A percentile compares a stretch with the other conserved stretches of the same genome.
Evolutionary conservation across 2,113 vertebrate species (phyloP).

Genomic region (Amblyopsis rosae): DNA sequence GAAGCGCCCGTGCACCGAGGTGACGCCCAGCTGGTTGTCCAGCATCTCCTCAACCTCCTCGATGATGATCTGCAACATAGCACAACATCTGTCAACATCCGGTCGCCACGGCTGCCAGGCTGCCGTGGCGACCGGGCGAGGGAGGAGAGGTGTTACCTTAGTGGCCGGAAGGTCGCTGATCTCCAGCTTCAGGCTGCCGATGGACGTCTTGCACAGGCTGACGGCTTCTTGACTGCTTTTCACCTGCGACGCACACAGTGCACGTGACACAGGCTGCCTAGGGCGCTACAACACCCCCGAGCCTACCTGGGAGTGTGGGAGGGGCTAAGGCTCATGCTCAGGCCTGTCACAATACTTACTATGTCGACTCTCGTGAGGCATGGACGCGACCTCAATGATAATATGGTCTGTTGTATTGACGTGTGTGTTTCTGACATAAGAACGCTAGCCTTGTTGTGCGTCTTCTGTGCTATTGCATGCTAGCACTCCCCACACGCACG

Average conservation of each 20-base stretch:
- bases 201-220: conserved; percentile 93
- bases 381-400: too few relatives aligned
- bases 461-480: too few relatives aligned
- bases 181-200: conserved; percentile 92
- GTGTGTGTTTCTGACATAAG: too few relatives aligned
- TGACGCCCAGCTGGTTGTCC: conserved; percentile 87
- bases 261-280: background rate
- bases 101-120: background rate
- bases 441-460: too few relatives aligned
- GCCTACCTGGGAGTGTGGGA: too few relatives aligned
- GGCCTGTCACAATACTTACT: too few relatives aligned
- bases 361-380: too few relatives aligned
- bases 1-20: conserved; percentile 94
- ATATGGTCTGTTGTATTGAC: too few relatives aligned
- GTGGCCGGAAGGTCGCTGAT: conserved; percentile 93
- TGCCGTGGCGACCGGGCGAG: too few relatives aligned
- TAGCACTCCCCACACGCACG: too few relatives aligned
- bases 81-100: background rate
- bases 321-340: too few relatives aligned
- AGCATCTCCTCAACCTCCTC: conserved; percentile 95
- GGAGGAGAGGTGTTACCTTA: conserved; percentile 79
- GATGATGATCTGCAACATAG: conserved; percentile 83
- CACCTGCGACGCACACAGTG: conserved; percentile 73
- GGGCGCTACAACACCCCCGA: too few relatives aligned
- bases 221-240: conserved; percentile 94